Percentiles rank a stretch among this genome's conserved stretches.
These are phyloP conservation scores for Mus pahari DNA, from an alignment of 2,113 vertebrate genomes.

Conservation along the genomic window DNA sequence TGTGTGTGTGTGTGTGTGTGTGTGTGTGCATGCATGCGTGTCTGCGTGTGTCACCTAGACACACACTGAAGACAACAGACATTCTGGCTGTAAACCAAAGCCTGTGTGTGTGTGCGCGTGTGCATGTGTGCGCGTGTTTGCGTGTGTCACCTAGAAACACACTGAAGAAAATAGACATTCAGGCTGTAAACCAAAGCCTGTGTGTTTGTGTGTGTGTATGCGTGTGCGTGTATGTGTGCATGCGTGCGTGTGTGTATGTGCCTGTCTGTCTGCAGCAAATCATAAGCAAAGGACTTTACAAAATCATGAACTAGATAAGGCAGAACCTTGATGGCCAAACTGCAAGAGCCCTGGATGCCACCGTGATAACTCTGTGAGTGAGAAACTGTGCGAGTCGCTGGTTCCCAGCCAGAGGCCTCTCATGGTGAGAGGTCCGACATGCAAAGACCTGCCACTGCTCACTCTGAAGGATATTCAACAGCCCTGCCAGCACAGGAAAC, in stretches of 20 bases:
- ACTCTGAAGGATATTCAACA: neutral
- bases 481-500: neutral
- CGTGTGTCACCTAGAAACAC: neutral
- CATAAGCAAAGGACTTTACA: neutral
- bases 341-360: neutral
- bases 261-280: no score
- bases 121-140: no score
- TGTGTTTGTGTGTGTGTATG: neutral
- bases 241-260: no score
- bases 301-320: neutral
- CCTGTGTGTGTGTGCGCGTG: neutral
- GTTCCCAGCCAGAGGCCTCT: neutral
- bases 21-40: no score
- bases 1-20: neutral
- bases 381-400: fast-evolving
- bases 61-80: neutral
- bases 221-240: neutral
- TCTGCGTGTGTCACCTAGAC: no score
- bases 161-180: neutral
- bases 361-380: neutral
- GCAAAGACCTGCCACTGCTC: neutral
- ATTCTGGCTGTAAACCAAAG: neutral
- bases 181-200: neutral
- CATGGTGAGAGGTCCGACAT: fast-evolving
- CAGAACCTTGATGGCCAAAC: neutral